These are phyloP conservation scores for Platanista minor DNA, from an alignment of 2,113 vertebrate species.

Conservation along the genomic window DNA sequence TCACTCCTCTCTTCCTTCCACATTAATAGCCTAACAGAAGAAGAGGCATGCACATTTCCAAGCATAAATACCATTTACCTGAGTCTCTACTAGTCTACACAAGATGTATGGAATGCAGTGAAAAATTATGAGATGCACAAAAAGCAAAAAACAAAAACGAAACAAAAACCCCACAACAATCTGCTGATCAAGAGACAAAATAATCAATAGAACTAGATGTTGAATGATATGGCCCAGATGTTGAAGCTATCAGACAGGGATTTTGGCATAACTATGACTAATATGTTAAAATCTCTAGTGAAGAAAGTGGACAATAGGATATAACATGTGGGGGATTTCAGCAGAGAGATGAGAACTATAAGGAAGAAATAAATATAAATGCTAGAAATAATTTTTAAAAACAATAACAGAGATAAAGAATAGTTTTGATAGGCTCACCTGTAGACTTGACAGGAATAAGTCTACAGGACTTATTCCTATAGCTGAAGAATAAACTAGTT, in stretches of 20 bases:
- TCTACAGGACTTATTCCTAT: no score
- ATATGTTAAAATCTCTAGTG: neutral
- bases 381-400: neutral
- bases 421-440: neutral
- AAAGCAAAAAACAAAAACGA: neutral
- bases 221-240: neutral
- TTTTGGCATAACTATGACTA: neutral
- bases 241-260: neutral
- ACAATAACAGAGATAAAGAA: neutral
- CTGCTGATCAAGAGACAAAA: neutral
- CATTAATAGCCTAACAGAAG: neutral
- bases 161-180: neutral
- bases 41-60: neutral
- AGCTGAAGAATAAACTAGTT: neutral
- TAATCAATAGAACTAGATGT: neutral
- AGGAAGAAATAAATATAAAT: neutral
- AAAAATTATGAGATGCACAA: neutral
- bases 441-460: neutral
- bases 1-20: neutral
- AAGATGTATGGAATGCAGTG: neutral
- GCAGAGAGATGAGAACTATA: neutral
- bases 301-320: neutral
- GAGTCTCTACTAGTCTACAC: neutral
- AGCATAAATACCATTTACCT: neutral
- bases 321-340: neutral